Evolutionary conservation across 2,113 vertebrate species (phyloP).

Genomic region (Oncorhynchus masou): DNA sequence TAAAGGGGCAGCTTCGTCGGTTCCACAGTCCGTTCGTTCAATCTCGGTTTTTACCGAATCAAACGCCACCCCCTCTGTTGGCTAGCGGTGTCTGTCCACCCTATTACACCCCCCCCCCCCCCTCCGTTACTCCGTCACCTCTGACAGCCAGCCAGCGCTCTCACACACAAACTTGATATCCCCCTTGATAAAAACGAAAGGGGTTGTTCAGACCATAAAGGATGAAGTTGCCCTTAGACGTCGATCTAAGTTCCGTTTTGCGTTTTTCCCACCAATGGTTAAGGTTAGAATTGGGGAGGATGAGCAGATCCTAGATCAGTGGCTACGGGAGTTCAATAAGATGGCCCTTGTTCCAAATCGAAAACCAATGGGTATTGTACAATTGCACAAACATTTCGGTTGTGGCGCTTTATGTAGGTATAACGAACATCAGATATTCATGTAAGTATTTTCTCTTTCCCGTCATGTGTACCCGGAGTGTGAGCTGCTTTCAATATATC

Average conservation of each 20-base stretch:
- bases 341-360: slow-evolving; percentile 21
- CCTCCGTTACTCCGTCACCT: slow-evolving; percentile 27
- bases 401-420: slow-evolving; percentile 1
- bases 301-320: not conserved
- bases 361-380: slow-evolving; percentile 28
- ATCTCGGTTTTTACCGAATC: slow-evolving; percentile 65
- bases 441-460: not conserved
- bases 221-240: not conserved
- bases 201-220: slow-evolving; percentile 9
- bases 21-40: slow-evolving; percentile 61
- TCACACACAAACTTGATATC: slow-evolving; percentile 42
- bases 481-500: not conserved
- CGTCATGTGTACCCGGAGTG: not conserved
- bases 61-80: slow-evolving; percentile 73
- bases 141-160: slow-evolving; percentile 35
- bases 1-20: slow-evolving; percentile 75
- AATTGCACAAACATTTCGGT: not conserved
- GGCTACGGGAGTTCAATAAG: slow-evolving; percentile 10
- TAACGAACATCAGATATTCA: not conserved
- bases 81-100: slow-evolving; percentile 63
- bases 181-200: slow-evolving; percentile 24
- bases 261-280: not conserved
- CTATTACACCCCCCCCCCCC: no score
- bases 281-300: not conserved
- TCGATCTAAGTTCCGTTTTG: not conserved